These are phyloP conservation scores for Drosophila incognita DNA, from an alignment of 2,888 invertebrate genomes.

Conservation along the genomic window DNA sequence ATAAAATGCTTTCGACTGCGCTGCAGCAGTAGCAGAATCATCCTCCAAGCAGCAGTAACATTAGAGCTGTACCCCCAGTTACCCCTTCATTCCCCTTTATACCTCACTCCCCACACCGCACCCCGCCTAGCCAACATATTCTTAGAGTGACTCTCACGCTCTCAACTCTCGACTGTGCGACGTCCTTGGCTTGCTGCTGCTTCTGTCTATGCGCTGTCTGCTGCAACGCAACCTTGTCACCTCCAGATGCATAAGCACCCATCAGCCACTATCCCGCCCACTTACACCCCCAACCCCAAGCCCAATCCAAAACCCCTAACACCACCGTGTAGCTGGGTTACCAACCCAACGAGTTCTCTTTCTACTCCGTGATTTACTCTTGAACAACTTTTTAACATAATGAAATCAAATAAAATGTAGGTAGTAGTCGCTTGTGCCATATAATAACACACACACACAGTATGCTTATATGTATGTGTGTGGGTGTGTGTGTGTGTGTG, in stretches of 20 bases:
- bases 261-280: slow-evolving; percentile 17
- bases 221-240: slow-evolving; percentile 59
- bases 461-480: slow-evolving; percentile 4
- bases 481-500: not conserved
- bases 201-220: slow-evolving; percentile 76
- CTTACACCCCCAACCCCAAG: not conserved
- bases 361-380: slow-evolving; percentile 76
- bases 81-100: slow-evolving; percentile 9
- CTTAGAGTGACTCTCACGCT: slow-evolving; percentile 26
- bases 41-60: slow-evolving; percentile 39
- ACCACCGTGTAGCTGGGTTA: not conserved
- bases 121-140: slow-evolving; percentile 14
- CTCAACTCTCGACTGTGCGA: slow-evolving; percentile 51
- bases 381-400: slow-evolving; percentile 83
- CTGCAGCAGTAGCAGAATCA: slow-evolving; percentile 31
- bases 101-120: not conserved
- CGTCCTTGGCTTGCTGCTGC: slow-evolving; percentile 69
- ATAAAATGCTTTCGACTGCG: slow-evolving; percentile 80
- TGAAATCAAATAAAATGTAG: slow-evolving; percentile 83
- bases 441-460: slow-evolving; percentile 48
- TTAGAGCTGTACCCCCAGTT: slow-evolving; percentile 43
- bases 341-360: slow-evolving; percentile 44
- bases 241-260: slow-evolving; percentile 30
- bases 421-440: slow-evolving; percentile 69
- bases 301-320: not conserved